Conservation (phyloP, 2,797 vertebrate genomes). For the Lagodon rhomboides region DNA sequence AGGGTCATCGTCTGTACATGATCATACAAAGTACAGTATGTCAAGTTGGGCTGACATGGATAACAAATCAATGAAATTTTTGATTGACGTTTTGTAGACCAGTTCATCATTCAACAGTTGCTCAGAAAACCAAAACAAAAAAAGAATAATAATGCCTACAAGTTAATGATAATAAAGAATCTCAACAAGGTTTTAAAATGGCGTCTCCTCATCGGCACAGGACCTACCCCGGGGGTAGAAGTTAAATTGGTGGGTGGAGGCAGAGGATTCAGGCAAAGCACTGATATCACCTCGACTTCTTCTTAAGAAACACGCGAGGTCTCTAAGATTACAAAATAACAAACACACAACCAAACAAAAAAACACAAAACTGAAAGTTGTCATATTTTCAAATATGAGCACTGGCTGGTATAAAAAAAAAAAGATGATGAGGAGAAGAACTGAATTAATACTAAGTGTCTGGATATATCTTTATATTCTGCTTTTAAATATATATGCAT, state of each 20-base stretch:
- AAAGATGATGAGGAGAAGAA: slow-evolving; percentile 68
- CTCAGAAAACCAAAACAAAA: slow-evolving; percentile 59
- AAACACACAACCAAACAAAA: slow-evolving; percentile 54
- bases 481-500: slow-evolving; percentile 88
- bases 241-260: slow-evolving; percentile 47
- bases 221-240: slow-evolving; percentile 61
- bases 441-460: slow-evolving; percentile 81
- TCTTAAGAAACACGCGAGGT: slow-evolving; percentile 55
- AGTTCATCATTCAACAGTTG: slow-evolving; percentile 62
- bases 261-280: slow-evolving; percentile 31
- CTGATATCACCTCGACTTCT: slow-evolving; percentile 42
- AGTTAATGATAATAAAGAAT: slow-evolving; percentile 65
- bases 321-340: slow-evolving; percentile 65
- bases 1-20: slow-evolving; percentile 70
- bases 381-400: slow-evolving; percentile 67
- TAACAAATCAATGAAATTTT: slow-evolving; percentile 50
- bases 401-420: slow-evolving; percentile 78
- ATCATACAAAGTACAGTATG: slow-evolving; percentile 72
- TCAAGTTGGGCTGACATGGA: slow-evolving; percentile 61
- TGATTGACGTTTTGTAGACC: slow-evolving; percentile 70
- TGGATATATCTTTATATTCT: slow-evolving; percentile 89
- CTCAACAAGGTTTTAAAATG: slow-evolving; percentile 64
- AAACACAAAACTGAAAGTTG: slow-evolving; percentile 47
- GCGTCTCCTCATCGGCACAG: slow-evolving; percentile 69
- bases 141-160: slow-evolving; percentile 62